Conservation (phyloP, 2,113 vertebrate genomes). For the Tetrax tetrax region DNA sequence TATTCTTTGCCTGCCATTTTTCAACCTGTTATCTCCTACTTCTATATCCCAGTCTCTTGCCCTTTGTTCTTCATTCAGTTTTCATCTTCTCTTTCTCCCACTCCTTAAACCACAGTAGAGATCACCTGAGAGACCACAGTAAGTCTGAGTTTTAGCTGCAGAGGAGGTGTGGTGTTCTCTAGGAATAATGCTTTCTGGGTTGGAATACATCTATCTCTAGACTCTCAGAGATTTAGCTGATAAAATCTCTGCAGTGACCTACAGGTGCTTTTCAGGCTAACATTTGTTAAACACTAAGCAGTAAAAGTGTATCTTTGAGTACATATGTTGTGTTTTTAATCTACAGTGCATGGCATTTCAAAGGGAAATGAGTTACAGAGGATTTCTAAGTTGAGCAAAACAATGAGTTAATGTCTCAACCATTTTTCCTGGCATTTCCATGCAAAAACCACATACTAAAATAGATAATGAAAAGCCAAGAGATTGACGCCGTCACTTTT, state of each 20-base stretch:
- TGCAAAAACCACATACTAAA: background rate
- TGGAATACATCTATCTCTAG: background rate
- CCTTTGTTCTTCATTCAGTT: background rate
- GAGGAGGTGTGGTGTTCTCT: background rate
- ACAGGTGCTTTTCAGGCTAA: background rate
- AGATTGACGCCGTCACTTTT: background rate
- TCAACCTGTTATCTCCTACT: background rate
- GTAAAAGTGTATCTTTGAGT: background rate
- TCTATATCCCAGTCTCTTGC: background rate
- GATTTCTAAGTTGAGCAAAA: background rate
- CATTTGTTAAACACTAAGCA: background rate
- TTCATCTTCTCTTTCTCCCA: background rate
- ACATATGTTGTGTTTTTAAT: background rate
- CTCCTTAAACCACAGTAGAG: background rate
- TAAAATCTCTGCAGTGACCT: background rate
- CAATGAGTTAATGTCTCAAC: background rate
- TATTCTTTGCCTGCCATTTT: background rate
- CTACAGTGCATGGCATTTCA: background rate
- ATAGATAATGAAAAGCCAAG: background rate
- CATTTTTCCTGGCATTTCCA: background rate
- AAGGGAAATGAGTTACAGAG: background rate
- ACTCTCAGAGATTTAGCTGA: background rate
- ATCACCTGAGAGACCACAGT: background rate
- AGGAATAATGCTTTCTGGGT: background rate
- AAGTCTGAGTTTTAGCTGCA: background rate